A percentile compares a stretch with the other conserved stretches of the same genome.
Evolutionary conservation across 2,797 vertebrate genomes (phyloP).

Genomic region (Cheirogaleus major): DNA sequence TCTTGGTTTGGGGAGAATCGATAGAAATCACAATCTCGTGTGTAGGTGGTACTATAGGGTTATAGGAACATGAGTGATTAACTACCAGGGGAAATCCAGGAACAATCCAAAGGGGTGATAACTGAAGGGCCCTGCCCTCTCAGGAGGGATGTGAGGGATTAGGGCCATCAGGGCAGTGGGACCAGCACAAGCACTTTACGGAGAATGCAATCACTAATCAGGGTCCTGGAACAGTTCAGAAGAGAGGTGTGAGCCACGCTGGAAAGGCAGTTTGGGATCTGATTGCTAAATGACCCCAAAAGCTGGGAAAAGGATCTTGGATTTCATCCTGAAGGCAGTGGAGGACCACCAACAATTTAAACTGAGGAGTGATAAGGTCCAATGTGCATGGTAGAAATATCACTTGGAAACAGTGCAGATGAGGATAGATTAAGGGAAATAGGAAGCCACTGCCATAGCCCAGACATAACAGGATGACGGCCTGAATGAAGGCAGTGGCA

Average conservation of each 20-base stretch:
- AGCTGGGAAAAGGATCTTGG: neutral
- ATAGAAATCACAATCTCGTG: neutral
- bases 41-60: neutral
- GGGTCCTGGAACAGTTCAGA: neutral
- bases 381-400: neutral
- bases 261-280: neutral
- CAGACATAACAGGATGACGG: conserved; percentile 57
- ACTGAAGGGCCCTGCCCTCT: neutral
- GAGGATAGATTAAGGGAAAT: neutral
- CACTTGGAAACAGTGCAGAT: neutral
- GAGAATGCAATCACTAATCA: neutral
- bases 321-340: neutral
- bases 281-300: neutral
- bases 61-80: neutral
- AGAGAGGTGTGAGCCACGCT: neutral
- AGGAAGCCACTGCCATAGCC: neutral
- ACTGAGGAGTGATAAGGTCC: neutral
- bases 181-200: neutral
- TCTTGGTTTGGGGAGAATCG: neutral
- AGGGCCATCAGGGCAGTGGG: neutral
- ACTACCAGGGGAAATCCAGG: neutral
- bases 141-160: neutral
- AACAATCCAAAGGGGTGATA: neutral
- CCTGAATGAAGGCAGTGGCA: neutral
- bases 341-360: neutral